These are phyloP conservation scores for Drosophila neonasuta DNA, from an alignment of 2,888 invertebrate species.

Conservation along the genomic window DNA sequence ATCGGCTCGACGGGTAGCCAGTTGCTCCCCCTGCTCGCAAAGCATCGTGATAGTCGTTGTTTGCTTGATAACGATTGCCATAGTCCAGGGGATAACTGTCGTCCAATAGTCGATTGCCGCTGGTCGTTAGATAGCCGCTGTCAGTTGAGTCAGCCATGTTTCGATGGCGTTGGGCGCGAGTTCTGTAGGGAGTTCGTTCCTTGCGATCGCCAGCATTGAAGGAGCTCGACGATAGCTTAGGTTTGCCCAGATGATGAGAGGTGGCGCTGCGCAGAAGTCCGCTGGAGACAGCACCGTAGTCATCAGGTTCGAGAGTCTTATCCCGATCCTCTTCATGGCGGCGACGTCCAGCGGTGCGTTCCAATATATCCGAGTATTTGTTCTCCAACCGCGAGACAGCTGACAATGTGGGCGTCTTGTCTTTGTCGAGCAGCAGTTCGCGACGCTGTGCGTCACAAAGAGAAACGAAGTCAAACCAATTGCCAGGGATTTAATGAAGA, in stretches of 20 bases:
- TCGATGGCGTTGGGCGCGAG: constrained; percentile 74
- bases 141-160: constrained; percentile 80
- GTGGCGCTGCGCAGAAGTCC: constrained; percentile 87
- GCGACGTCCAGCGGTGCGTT: constrained; percentile 86
- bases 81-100: constrained; percentile 79
- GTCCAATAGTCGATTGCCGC: constrained; percentile 69
- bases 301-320: constrained; percentile 87
- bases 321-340: constrained; percentile 84
- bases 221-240: constrained; percentile 84
- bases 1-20: constrained; percentile 67
- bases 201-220: constrained; percentile 83
- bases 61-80: constrained; percentile 73
- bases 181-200: constrained; percentile 81
- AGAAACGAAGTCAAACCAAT: constrained; percentile 53
- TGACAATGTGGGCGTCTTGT: constrained; percentile 81
- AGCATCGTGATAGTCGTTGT: constrained; percentile 78
- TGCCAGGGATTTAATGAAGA: constrained; percentile 49
- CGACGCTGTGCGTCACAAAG: constrained; percentile 71
- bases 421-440: constrained; percentile 79
- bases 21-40: constrained; percentile 72
- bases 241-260: constrained; percentile 85
- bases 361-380: constrained; percentile 90
- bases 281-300: constrained; percentile 74
- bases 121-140: constrained; percentile 79
- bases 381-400: constrained; percentile 89